phyloP scores from a whole-genome alignment of 2,113 vertebrate species.

The Myotis brandtii region DNA sequence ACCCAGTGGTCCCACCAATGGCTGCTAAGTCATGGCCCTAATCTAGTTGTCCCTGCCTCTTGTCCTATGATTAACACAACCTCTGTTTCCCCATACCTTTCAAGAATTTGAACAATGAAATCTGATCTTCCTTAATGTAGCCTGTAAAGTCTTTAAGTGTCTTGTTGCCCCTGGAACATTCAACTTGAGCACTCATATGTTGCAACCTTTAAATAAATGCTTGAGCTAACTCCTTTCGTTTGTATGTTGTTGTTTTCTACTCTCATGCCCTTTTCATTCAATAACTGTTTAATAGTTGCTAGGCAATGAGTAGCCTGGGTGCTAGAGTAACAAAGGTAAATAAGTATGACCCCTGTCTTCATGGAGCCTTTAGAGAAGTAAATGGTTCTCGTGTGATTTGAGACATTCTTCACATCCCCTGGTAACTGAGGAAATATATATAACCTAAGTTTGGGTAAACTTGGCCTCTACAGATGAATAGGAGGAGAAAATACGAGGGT shows the following conservation, averaged over 20 bases:
- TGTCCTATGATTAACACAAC: neutral
- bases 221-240: neutral
- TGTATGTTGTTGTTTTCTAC: neutral
- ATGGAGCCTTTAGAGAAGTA: neutral
- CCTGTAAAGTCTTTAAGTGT: neutral
- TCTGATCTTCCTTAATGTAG: neutral
- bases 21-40: neutral
- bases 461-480: neutral
- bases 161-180: neutral
- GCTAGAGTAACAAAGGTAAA: neutral
- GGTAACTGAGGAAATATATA: neutral
- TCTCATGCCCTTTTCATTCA: neutral
- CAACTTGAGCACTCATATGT: neutral
- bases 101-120: neutral
- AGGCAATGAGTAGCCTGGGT: neutral
- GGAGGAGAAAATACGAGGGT: neutral
- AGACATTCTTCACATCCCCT: conserved; percentile 11
- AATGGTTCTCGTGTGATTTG: neutral
- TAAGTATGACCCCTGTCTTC: neutral
- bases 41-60: neutral
- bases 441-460: neutral
- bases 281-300: neutral
- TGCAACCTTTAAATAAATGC: neutral
- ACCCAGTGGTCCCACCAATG: neutral
- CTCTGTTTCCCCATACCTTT: neutral